Evolutionary conservation across 2,888 invertebrate species (phyloP).

Genomic region (Sesia bembeciformis): DNA sequence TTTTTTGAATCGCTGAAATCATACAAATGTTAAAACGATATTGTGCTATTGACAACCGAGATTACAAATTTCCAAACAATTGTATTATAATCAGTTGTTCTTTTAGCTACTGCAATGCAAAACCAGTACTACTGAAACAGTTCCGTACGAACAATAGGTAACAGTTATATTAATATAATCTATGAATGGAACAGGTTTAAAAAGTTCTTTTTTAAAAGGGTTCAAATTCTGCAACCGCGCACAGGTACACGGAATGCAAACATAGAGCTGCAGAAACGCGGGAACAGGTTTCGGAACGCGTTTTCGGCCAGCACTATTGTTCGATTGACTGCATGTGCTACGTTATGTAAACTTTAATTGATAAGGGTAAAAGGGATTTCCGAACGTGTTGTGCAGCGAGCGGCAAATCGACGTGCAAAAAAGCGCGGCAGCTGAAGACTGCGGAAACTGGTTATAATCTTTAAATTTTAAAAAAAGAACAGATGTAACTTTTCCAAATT

Average conservation of each 20-base stretch:
- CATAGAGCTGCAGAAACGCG: slow-evolving; percentile 37
- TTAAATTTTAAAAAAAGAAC: slow-evolving; percentile 23
- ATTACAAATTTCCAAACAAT: too few relatives aligned
- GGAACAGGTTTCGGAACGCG: slow-evolving; percentile 37
- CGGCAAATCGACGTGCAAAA: slow-evolving; percentile 2
- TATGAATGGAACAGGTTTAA: slow-evolving; percentile 16
- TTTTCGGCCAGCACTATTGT: slow-evolving; percentile 1
- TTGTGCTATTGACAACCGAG: too few relatives aligned
- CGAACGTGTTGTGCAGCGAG: slow-evolving; percentile 14
- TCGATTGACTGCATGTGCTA: neutral
- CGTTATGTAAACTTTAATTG: slow-evolving; percentile 2
- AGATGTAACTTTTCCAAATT: slow-evolving; percentile 8
- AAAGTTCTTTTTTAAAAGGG: slow-evolving; percentile 28
- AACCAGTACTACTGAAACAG: too few relatives aligned
- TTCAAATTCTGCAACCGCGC: slow-evolving; percentile 32
- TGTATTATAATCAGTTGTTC: too few relatives aligned
- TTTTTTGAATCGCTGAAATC: too few relatives aligned
- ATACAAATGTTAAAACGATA: too few relatives aligned
- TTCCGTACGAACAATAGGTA: too few relatives aligned
- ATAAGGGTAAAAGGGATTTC: slow-evolving; percentile 16
- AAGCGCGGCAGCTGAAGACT: slow-evolving; percentile 26
- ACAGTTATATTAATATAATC: too few relatives aligned
- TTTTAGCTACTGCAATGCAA: too few relatives aligned
- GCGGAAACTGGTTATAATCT: slow-evolving; percentile 19
- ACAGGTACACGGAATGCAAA: slow-evolving; percentile 60